These are phyloP conservation scores for Glaucidium brasilianum DNA, from an alignment of 2,113 vertebrate genomes.

Conservation along the genomic window DNA sequence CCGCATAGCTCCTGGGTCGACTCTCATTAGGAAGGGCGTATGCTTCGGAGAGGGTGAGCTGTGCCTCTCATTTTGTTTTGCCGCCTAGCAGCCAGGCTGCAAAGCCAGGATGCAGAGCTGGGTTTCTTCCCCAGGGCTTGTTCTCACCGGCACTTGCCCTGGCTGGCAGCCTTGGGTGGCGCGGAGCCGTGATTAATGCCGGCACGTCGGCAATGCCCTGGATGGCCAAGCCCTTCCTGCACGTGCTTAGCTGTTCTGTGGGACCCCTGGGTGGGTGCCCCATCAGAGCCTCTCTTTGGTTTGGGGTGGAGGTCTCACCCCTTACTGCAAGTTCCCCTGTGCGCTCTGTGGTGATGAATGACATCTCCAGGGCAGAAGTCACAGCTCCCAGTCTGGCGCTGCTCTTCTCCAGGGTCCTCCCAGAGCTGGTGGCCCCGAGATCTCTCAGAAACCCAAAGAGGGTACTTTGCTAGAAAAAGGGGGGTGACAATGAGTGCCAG, in stretches of 20 bases:
- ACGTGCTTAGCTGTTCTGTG: accelerated
- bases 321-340: not conserved
- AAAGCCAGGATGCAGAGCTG: not conserved
- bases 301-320: not conserved
- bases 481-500: accelerated
- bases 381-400: not conserved
- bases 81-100: accelerated
- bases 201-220: accelerated
- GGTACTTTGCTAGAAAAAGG: not conserved
- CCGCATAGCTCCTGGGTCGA: slow-evolving; percentile 32
- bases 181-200: accelerated
- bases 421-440: not conserved
- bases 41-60: not conserved
- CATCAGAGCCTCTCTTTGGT: accelerated
- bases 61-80: not conserved
- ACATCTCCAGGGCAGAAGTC: not conserved
- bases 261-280: not conserved
- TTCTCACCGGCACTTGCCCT: not conserved
- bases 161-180: not conserved
- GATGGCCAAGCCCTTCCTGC: not conserved
- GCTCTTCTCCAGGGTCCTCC: not conserved
- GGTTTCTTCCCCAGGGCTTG: slow-evolving; percentile 23
- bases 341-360: not conserved
- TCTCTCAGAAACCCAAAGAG: not conserved
- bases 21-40: slow-evolving; percentile 52